Base-by-base conservation (phyloP, 2,888 invertebrate genomes). In the Prosapia bicincta region DNA sequence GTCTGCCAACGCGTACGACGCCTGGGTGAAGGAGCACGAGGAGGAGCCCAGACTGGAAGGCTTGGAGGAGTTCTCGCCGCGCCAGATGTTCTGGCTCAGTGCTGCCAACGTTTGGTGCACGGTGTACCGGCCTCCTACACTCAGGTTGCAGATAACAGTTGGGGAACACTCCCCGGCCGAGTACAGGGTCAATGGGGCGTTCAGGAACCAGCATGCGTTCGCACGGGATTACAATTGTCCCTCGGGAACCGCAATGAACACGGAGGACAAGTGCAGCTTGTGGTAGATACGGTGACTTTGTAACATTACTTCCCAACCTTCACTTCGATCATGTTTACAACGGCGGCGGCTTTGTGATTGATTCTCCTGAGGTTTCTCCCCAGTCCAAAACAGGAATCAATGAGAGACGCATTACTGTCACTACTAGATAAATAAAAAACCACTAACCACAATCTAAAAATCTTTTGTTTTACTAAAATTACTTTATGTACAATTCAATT, bases 211-310 rank as follows among this genome's bases (percentile, higher is more conserved):
- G 81, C 85, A 86, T 13, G 86, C 88, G 77, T 91, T 91, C 80
- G 83, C 88, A 15, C 84, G 83, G 78, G 90, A 90, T 82, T 91
- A 89, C 83, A 85, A 86, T 74, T 91, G 90, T 81, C 88, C 89
- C 0, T 38, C 84, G 0, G 88, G 88, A 1, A 25, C 26, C 10
- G 2, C 66, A 6, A 72, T 73, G 73, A 73, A 90, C 82, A 90
- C 90, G 0, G 82, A 82, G 38, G 83, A 88, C 24, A 90, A 88
- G 82, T 90, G 90, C 82, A 82, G 85, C 54, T 88, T 90, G 67
- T 90, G 90, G 90, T 90, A 43, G 26, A 66, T 13, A 15, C n/a
- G n/a, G n/a, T n/a, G n/a, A n/a, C n/a, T n/a, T n/a, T n/a, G n/a
- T n/a, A n/a, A n/a, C n/a, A n/a, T n/a, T n/a, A n/a, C n/a, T n/a